Evolutionary conservation across 1,140 invertebrate species (phyloP).

Genomic region (Leptinotarsa defecta): DNA sequence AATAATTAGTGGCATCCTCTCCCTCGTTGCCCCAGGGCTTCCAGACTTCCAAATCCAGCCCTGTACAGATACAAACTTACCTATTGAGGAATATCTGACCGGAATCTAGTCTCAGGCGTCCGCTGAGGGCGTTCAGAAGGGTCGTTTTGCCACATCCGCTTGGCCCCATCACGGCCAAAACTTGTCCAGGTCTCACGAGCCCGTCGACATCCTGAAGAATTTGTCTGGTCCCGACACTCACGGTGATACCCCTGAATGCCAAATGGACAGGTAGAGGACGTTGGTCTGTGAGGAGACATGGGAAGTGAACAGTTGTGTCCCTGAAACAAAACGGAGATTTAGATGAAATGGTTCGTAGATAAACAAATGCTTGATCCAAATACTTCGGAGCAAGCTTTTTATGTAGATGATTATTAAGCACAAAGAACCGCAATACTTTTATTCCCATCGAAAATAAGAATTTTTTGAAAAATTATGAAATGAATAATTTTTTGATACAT

Average conservation of each 20-base stretch:
- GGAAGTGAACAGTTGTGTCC: constrained; percentile 57
- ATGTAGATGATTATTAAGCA: no score
- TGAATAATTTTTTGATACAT: no score
- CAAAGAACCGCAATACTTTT: no score
- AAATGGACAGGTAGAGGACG: constrained; percentile 69
- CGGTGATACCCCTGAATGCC: constrained; percentile 69
- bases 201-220: constrained; percentile 76
- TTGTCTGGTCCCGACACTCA: constrained; percentile 59
- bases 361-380: no score
- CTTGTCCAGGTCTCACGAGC: constrained; percentile 75
- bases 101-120: constrained; percentile 67
- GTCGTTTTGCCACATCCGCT: constrained; percentile 84
- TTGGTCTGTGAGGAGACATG: constrained; percentile 55
- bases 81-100: constrained; percentile 76
- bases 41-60: no score
- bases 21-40: no score
- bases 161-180: constrained; percentile 83
- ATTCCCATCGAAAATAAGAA: no score
- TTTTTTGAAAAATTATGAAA: no score
- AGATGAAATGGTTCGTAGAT: no score
- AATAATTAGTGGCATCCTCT: no score
- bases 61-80: neutral
- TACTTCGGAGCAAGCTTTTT: no score
- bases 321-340: constrained; percentile 49
- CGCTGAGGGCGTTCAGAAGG: constrained; percentile 76